These are phyloP conservation scores for Drosophila neotestacea DNA, from an alignment of 2,888 invertebrate genomes.

Conservation along the genomic window DNA sequence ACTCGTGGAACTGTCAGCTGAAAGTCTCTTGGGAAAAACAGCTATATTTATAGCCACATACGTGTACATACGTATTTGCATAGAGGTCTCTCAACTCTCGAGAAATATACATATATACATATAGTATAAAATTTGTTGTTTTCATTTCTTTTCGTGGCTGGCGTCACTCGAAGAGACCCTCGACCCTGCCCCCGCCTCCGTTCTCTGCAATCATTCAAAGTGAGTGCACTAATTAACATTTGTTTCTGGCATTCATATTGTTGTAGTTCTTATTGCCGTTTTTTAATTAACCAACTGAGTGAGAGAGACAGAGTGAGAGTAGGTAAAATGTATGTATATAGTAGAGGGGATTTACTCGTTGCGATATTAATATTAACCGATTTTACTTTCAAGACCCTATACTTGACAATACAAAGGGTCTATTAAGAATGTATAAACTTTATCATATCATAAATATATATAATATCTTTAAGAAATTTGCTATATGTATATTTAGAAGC, in stretches of 20 bases:
- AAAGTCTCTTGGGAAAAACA: conserved; percentile 22
- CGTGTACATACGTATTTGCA: conserved; percentile 14
- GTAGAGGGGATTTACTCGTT: neutral
- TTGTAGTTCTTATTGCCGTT: conserved; percentile 24
- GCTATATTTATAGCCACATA: conserved; percentile 18
- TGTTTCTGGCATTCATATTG: conserved; percentile 37
- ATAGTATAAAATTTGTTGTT: conserved; percentile 5
- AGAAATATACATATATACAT: conserved; percentile 1
- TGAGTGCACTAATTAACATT: conserved; percentile 75
- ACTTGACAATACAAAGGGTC: too few relatives aligned
- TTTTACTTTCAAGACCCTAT: conserved; percentile 2
- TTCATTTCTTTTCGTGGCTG: conserved; percentile 26
- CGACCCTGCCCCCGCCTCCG: neutral
- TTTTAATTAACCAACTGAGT: conserved; percentile 48
- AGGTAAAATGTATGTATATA: neutral
- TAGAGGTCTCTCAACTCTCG: conserved; percentile 43
- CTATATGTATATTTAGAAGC: too few relatives aligned
- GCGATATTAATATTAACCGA: conserved; percentile 42
- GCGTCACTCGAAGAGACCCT: conserved; percentile 26
- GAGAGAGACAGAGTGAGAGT: neutral
- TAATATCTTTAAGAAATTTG: too few relatives aligned
- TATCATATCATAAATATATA: too few relatives aligned
- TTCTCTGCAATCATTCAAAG: conserved; percentile 46
- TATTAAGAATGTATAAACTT: too few relatives aligned
- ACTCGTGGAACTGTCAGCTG: conserved; percentile 44